Percentiles rank a stretch among this genome's conserved stretches.
Conservation (phyloP, 2,113 vertebrate species). For the Bucco capensis region DNA sequence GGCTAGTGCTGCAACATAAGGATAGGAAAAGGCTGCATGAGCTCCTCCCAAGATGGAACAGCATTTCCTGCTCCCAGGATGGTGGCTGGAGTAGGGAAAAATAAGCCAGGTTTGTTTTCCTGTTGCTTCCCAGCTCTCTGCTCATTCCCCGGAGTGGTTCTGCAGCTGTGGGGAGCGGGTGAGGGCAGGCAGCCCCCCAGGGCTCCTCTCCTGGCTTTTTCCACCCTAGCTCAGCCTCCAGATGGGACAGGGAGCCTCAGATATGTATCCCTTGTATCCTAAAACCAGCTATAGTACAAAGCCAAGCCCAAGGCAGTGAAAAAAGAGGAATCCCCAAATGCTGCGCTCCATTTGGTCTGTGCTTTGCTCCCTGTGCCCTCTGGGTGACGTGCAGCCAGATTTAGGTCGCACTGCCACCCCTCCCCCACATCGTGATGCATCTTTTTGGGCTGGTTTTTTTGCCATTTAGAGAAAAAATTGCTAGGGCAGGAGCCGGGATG, state of each 20-base stretch:
- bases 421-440: background rate
- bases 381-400: background rate
- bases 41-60: background rate
- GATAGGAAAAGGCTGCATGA: background rate
- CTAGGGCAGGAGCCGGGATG: background rate
- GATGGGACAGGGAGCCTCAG: background rate
- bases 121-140: background rate
- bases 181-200: background rate
- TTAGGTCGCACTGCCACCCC: background rate
- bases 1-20: background rate
- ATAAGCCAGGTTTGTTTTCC: background rate
- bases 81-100: background rate
- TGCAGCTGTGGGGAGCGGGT: accelerated
- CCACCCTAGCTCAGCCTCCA: background rate
- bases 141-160: accelerated
- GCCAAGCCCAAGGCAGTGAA: conserved; percentile 2
- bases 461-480: background rate
- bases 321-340: conserved; percentile 13
- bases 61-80: background rate
- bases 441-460: background rate
- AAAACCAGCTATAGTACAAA: conserved; percentile 33
- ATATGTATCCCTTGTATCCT: background rate
- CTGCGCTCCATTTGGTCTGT: background rate
- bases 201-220: background rate
- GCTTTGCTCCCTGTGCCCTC: conserved; percentile 32